phyloP scores from a whole-genome alignment of 2,113 vertebrate species.

The Bucco capensis region DNA sequence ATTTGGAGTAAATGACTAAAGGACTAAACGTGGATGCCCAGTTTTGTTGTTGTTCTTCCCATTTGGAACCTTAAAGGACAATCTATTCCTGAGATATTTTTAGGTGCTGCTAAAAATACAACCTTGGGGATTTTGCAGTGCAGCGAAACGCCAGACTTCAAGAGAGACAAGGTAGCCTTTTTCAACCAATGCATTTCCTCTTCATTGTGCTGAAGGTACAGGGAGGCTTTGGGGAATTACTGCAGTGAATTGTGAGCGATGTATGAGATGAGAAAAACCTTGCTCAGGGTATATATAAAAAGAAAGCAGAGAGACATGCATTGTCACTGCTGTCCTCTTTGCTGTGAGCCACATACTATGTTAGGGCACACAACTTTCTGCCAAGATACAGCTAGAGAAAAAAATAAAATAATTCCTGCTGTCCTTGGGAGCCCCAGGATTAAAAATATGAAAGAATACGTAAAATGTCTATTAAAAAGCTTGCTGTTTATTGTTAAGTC shows the following conservation, averaged over 20 bases:
- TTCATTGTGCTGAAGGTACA: neutral
- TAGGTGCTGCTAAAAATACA: neutral
- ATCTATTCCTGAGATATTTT: neutral
- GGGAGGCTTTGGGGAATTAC: conserved; percentile 12
- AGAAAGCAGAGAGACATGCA: neutral
- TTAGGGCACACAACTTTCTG: neutral
- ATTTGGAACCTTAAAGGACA: neutral
- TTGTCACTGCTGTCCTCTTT: conserved; percentile 20
- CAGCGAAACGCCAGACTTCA: neutral
- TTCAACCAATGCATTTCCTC: neutral
- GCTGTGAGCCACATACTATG: neutral
- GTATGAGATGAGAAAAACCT: conserved; percentile 28
- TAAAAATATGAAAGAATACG: neutral
- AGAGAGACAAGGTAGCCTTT: neutral
- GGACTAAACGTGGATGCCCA: neutral
- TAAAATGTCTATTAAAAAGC: neutral
- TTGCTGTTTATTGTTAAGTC: neutral
- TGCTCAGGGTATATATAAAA: neutral
- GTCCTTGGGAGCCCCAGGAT: neutral
- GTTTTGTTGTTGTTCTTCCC: neutral
- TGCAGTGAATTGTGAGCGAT: conserved; percentile 32
- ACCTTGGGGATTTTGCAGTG: neutral
- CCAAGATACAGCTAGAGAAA: neutral
- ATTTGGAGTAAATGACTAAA: neutral
- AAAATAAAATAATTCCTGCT: neutral